Evolutionary conservation across 2,113 vertebrate species (phyloP).

Genomic region (Fulmarus glacialis): DNA sequence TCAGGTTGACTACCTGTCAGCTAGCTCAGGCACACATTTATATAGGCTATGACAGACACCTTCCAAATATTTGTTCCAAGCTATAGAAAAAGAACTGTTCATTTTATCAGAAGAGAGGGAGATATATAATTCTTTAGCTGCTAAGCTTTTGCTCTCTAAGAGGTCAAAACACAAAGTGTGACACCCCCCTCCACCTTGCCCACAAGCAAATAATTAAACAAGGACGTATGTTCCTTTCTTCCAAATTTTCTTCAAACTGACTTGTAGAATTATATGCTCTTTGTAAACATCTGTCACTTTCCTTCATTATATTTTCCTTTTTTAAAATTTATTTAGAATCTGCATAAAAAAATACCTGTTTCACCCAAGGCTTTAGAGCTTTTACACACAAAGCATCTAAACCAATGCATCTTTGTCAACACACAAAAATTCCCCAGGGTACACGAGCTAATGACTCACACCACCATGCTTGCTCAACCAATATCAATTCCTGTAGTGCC

Average conservation of each 20-base stretch:
- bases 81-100: neutral
- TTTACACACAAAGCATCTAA: neutral
- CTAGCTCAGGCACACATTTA: neutral
- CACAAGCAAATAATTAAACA: neutral
- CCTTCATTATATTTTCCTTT: neutral
- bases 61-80: neutral
- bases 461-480: rapidly evolving
- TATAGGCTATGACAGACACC: neutral
- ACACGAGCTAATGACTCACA: neutral
- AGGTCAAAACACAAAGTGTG: neutral
- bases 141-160: neutral
- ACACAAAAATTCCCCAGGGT: neutral
- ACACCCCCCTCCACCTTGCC: neutral
- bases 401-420: neutral
- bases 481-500: neutral
- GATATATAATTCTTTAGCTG: neutral
- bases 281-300: neutral
- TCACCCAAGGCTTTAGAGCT: neutral
- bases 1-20: neutral
- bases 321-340: neutral
- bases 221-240: neutral
- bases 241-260: neutral
- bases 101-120: neutral
- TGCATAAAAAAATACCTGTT: neutral
- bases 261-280: neutral